phyloP scores from a whole-genome alignment of 2,888 invertebrate species.

The Clusia tigrina region DNA sequence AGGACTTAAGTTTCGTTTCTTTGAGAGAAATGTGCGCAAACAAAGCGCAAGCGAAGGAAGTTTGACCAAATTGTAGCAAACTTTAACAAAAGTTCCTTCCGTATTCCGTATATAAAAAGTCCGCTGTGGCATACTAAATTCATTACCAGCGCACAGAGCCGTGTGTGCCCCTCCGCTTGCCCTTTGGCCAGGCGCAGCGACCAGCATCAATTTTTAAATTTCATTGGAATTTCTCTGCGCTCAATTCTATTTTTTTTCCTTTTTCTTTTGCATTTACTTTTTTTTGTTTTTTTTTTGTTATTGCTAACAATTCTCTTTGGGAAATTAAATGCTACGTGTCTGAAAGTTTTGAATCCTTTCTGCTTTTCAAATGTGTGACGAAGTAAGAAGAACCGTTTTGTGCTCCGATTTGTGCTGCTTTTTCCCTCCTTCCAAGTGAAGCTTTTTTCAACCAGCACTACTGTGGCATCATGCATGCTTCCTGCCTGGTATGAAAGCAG shows the following conservation, averaged over 20 bases:
- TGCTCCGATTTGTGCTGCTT: not conserved
- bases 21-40: too few species aligned
- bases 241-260: not conserved
- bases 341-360: constrained; percentile 32
- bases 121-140: not conserved
- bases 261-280: not conserved
- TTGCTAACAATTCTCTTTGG: constrained; percentile 43
- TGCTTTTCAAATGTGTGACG: constrained; percentile 4
- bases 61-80: not conserved
- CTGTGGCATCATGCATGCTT: not conserved
- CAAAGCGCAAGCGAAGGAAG: too few species aligned
- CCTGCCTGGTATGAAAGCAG: too few species aligned
- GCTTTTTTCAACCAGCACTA: too few species aligned
- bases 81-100: not conserved
- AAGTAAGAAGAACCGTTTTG: too few species aligned
- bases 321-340: constrained; percentile 45
- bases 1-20: too few species aligned
- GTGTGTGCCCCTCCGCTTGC: not conserved
- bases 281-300: not conserved
- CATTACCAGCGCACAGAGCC: not conserved
- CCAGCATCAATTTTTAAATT: constrained; percentile 45
- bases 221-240: constrained; percentile 31
- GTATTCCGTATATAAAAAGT: too few species aligned
- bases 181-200: not conserved
- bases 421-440: not conserved